phyloP scores from a whole-genome alignment of 2,113 vertebrate species.

The Columbina picui region DNA sequence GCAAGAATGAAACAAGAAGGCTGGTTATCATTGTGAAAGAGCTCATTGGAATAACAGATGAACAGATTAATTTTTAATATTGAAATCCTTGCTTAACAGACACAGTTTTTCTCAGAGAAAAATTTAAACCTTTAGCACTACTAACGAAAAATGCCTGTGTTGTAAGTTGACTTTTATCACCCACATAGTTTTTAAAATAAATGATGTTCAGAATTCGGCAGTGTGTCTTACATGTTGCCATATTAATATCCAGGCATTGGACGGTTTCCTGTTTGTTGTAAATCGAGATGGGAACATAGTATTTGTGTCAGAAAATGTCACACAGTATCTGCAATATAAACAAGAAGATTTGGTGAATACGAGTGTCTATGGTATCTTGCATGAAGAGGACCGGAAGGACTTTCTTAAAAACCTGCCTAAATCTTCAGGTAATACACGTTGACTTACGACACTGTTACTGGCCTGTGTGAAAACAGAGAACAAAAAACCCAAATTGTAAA shows the following conservation, averaged over 20 bases:
- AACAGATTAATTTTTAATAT: neutral
- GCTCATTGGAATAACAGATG: neutral
- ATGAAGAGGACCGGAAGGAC: conserved; percentile 93
- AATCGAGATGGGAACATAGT: conserved; percentile 97
- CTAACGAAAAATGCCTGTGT: neutral
- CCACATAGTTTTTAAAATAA: neutral
- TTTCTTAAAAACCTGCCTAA: conserved; percentile 97
- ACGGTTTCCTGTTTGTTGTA: conserved; percentile 97
- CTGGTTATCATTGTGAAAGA: neutral
- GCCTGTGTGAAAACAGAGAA: neutral
- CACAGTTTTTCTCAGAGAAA: neutral
- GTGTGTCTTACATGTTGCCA: neutral
- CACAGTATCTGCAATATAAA: conserved; percentile 95
- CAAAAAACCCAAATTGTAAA: neutral
- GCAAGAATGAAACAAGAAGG: neutral
- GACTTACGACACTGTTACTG: neutral
- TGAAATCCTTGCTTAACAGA: neutral
- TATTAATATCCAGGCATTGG: conserved; percentile 84
- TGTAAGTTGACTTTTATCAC: neutral
- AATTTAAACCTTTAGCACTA: neutral
- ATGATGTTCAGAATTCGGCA: neutral
- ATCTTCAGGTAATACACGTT: conserved; percentile 82
- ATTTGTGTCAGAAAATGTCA: conserved; percentile 98
- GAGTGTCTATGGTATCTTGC: conserved; percentile 94
- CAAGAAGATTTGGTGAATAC: conserved; percentile 98